These are phyloP conservation scores for Ciconia maguari DNA, from an alignment of 2,113 vertebrate species.

Conservation along the genomic window DNA sequence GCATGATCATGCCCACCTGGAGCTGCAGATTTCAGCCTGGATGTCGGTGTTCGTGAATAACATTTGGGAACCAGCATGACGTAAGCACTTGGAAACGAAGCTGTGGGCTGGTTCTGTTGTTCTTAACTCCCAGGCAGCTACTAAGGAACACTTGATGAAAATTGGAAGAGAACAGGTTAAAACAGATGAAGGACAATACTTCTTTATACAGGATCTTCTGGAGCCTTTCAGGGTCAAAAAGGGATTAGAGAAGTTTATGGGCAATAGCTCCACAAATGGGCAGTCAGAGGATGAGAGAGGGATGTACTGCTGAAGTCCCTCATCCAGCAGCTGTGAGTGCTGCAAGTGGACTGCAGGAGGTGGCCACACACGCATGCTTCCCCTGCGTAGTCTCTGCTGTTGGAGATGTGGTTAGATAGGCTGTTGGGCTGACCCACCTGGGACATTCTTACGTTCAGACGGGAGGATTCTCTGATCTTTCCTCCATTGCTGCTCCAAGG, in stretches of 20 bases:
- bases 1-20: not conserved
- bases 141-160: not conserved
- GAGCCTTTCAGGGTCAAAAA: not conserved
- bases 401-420: not conserved
- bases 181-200: not conserved
- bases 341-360: not conserved
- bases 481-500: not conserved
- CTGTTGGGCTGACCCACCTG: not conserved
- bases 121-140: not conserved
- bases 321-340: not conserved
- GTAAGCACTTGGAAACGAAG: not conserved
- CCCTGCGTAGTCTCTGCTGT: not conserved
- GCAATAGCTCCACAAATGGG: not conserved
- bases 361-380: rapidly evolving
- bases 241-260: not conserved
- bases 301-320: not conserved
- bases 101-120: not conserved
- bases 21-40: not conserved
- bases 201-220: not conserved
- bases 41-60: not conserved
- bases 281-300: not conserved
- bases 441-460: not conserved
- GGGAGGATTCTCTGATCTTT: not conserved
- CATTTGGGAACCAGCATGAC: not conserved
- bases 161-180: not conserved